These are phyloP conservation scores for Ciconia stormi DNA, from an alignment of 2,113 vertebrate genomes.

Conservation along the genomic window DNA sequence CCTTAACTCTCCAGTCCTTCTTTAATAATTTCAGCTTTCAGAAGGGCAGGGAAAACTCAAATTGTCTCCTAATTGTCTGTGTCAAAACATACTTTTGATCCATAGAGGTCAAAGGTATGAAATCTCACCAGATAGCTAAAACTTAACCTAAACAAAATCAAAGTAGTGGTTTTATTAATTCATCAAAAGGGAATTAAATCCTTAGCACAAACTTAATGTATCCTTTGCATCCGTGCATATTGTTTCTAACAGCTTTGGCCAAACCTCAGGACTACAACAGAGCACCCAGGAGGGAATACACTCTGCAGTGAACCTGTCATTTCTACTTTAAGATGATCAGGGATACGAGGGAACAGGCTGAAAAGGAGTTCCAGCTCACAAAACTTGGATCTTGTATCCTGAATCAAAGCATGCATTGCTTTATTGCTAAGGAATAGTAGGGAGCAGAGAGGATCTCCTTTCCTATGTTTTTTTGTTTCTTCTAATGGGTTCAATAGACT, in stretches of 20 bases:
- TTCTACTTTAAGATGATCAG: background rate
- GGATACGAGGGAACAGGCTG: background rate
- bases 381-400: background rate
- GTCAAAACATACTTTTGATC: background rate
- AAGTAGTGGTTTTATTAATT: background rate
- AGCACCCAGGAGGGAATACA: background rate
- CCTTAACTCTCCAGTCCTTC: background rate
- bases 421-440: background rate
- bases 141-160: background rate
- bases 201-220: background rate
- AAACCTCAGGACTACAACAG: background rate
- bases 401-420: background rate
- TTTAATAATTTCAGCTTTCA: background rate
- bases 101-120: background rate
- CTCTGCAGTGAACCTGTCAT: background rate
- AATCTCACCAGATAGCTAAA: background rate
- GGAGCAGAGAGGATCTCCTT: background rate
- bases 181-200: background rate
- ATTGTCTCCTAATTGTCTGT: background rate
- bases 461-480: background rate
- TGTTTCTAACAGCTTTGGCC: background rate
- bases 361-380: background rate
- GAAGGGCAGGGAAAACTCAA: background rate
- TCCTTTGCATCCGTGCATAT: background rate
- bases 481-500: background rate